Conservation (phyloP, 2,797 vertebrate species). For the Adrianichthys oophorus region DNA sequence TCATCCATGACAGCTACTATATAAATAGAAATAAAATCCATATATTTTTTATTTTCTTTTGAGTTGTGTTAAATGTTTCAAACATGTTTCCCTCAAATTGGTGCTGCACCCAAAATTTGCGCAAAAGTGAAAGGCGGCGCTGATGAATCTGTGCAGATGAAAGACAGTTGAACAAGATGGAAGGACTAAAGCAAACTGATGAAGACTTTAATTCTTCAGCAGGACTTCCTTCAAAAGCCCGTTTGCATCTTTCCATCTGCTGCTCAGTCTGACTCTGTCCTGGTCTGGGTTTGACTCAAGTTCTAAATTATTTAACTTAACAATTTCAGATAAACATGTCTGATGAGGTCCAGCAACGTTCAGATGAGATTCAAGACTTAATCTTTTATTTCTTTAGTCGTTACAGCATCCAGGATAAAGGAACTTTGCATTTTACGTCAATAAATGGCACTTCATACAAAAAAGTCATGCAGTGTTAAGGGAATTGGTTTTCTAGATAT, state of each 20-base stretch:
- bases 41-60: neutral
- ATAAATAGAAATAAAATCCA: neutral
- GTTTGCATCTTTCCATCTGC: no score
- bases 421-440: conserved; percentile 12
- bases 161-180: no score
- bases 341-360: neutral
- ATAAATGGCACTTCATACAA: conserved; percentile 14
- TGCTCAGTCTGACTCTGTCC: no score
- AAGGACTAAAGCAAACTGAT: no score
- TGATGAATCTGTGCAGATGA: no score
- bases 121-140: no score
- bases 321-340: neutral
- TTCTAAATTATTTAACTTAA: neutral
- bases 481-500: conserved; percentile 26
- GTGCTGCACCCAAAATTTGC: neutral
- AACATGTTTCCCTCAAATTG: neutral
- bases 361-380: neutral
- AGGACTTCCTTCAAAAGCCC: no score
- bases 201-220: no score
- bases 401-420: conserved; percentile 13
- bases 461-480: conserved; percentile 25
- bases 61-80: neutral
- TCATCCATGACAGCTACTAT: neutral
- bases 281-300: neutral
- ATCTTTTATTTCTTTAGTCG: neutral